Conservation (phyloP, 1,140 invertebrate genomes). For the Drosophila sp. region DNA sequence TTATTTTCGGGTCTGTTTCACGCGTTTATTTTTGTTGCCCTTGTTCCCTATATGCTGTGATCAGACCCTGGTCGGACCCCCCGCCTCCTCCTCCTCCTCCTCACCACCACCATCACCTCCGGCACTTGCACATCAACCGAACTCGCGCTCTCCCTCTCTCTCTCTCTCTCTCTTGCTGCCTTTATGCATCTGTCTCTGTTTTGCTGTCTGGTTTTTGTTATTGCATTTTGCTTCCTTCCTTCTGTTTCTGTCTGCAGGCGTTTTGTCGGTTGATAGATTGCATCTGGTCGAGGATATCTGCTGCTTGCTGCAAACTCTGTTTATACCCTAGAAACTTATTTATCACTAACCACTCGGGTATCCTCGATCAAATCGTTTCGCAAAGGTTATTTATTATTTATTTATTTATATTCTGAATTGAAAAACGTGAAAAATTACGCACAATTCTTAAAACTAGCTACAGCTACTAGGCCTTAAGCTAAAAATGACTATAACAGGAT, state of each 20-base stretch:
- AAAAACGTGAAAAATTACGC: no score
- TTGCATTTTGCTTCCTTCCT: slow-evolving; percentile 64
- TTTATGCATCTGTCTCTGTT: slow-evolving; percentile 12
- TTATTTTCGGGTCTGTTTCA: slow-evolving; percentile 31
- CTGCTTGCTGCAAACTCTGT: slow-evolving; percentile 36
- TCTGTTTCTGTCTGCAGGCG: slow-evolving; percentile 73
- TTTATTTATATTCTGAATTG: no score
- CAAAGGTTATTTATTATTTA: no score
- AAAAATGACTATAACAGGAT: no score
- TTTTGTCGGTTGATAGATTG: slow-evolving; percentile 76
- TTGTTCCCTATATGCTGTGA: background rate
- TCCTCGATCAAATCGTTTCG: background rate
- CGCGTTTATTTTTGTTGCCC: slow-evolving; percentile 34
- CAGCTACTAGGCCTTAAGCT: no score
- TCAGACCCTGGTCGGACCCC: background rate
- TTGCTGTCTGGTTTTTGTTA: slow-evolving; percentile 24
- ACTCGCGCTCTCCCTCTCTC: background rate
- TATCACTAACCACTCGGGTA: background rate
- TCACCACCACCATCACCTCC: background rate
- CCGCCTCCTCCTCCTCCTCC: background rate
- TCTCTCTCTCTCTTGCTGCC: background rate
- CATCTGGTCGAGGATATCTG: slow-evolving; percentile 67
- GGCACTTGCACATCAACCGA: no score
- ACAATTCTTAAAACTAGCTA: no score
- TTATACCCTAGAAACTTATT: background rate